Evolutionary conservation across 2,888 invertebrate species (phyloP).

Genomic region (Pseudanteris insignis): DNA sequence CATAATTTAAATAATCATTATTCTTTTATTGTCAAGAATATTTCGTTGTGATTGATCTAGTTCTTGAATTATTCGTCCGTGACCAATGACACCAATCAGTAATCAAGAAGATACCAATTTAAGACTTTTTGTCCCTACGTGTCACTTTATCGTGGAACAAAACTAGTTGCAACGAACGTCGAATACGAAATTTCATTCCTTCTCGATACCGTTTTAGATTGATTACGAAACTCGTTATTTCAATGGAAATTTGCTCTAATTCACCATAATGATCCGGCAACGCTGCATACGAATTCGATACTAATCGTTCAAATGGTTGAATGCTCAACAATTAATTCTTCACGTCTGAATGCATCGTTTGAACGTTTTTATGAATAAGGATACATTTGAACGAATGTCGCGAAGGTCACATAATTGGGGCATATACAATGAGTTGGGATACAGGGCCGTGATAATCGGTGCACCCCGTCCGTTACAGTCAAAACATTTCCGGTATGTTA

Average conservation of each 20-base stretch:
- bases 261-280: constrained; percentile 14
- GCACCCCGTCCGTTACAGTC: too few species aligned
- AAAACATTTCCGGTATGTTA: too few species aligned
- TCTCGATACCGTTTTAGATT: constrained; percentile 10
- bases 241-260: constrained; percentile 15
- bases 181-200: constrained; percentile 23
- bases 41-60: constrained; percentile 28
- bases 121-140: constrained; percentile 11
- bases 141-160: constrained; percentile 25
- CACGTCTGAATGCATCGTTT: too few species aligned
- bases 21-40: constrained; percentile 7
- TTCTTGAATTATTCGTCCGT: constrained; percentile 37
- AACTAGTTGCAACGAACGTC: constrained; percentile 21
- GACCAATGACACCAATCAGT: constrained; percentile 24
- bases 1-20: constrained; percentile 4
- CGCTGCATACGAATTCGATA: too few species aligned
- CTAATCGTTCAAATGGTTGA: too few species aligned
- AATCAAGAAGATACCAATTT: constrained; percentile 25
- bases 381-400: too few species aligned
- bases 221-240: constrained; percentile 19
- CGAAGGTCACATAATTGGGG: too few species aligned
- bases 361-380: too few species aligned
- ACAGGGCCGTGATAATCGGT: too few species aligned
- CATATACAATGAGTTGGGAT: too few species aligned
- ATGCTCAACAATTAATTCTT: too few species aligned